phyloP scores from a whole-genome alignment of 2,113 vertebrate species.

The Bothrops jararaca region DNA sequence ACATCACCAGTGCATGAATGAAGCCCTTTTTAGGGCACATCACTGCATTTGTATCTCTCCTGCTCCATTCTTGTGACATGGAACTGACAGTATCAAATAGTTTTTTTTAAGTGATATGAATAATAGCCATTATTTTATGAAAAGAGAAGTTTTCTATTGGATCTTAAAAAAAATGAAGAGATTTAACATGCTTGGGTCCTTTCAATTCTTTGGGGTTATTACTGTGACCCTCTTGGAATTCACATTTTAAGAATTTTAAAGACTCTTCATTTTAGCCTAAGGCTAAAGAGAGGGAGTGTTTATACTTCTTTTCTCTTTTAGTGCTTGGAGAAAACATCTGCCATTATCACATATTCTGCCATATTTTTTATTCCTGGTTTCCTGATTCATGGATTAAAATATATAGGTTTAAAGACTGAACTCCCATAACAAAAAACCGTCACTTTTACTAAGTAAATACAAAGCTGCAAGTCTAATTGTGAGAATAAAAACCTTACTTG shows the following conservation, averaged over 20 bases:
- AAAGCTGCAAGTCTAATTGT: neutral
- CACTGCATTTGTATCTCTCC: neutral
- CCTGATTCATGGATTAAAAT: neutral
- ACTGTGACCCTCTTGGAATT: too few species aligned
- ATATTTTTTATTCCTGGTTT: neutral
- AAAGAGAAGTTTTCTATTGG: neutral
- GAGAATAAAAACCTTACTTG: neutral
- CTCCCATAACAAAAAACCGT: neutral
- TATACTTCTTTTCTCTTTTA: neutral
- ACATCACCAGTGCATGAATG: slow-evolving; percentile 49
- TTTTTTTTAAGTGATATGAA: neutral
- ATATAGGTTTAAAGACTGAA: neutral
- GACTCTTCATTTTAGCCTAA: neutral
- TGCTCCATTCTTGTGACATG: slow-evolving; percentile 8
- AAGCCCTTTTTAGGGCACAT: slow-evolving; percentile 28
- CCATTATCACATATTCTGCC: neutral
- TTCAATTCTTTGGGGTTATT: neutral
- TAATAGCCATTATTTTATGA: neutral
- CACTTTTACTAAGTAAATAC: neutral
- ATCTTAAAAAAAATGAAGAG: neutral
- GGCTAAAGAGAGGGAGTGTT: neutral
- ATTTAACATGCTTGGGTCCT: neutral
- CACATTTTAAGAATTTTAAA: neutral
- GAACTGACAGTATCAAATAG: neutral
- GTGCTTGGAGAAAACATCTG: neutral